phyloP scores from a whole-genome alignment of 1,140 invertebrate genomes.

The Meloidogyne hapla region DNA sequence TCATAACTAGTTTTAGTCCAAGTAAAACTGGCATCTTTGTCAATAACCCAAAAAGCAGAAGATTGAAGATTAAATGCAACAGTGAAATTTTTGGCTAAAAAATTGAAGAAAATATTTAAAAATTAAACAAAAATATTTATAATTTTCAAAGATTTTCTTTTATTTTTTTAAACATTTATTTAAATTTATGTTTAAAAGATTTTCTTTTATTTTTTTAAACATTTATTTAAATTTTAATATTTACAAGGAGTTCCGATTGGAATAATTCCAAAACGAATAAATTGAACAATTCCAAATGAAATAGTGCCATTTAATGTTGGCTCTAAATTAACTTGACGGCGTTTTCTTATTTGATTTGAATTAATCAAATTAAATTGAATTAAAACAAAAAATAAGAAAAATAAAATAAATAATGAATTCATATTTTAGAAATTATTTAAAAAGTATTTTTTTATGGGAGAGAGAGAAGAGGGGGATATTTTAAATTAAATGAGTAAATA shows the following conservation, averaged over 20 bases:
- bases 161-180: too few species aligned
- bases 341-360: neutral
- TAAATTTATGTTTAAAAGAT: too few species aligned
- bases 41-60: neutral
- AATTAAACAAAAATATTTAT: neutral
- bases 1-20: neutral
- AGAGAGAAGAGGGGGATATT: too few species aligned
- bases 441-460: too few species aligned
- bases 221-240: too few species aligned
- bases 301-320: neutral
- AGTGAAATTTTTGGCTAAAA: neutral
- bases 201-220: too few species aligned
- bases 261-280: neutral
- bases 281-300: neutral
- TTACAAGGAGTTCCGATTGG: neutral
- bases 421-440: neutral
- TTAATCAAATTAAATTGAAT: neutral
- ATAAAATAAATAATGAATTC: neutral
- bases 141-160: too few species aligned
- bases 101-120: too few species aligned
- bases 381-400: neutral
- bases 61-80: neutral
- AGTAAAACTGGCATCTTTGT: neutral
- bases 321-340: neutral
- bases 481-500: too few species aligned